Percentiles rank a stretch among this genome's conserved stretches.
Conservation (phyloP, 1,140 invertebrate species). For the Formica selysi region DNA sequence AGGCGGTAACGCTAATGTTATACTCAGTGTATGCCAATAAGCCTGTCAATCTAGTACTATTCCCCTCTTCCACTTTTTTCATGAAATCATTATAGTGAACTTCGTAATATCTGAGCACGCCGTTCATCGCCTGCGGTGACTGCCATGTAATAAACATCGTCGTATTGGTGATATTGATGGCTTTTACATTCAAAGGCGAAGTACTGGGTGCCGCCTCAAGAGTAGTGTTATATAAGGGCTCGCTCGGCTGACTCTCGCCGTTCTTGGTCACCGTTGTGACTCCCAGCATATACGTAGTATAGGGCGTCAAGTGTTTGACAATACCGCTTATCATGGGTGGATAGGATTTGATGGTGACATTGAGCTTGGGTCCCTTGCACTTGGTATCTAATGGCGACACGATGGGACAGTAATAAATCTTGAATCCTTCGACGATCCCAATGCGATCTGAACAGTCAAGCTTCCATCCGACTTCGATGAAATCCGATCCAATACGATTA, state of each 20-base stretch:
- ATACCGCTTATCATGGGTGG: slow-evolving; percentile 81
- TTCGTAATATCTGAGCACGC: slow-evolving; percentile 91
- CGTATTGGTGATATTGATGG: slow-evolving; percentile 89
- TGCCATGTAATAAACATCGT: slow-evolving; percentile 90
- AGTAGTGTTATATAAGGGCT: slow-evolving; percentile 90
- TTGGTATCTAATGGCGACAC: slow-evolving; percentile 85
- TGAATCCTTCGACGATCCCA: slow-evolving; percentile 89
- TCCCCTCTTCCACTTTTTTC: slow-evolving; percentile 76
- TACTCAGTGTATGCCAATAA: slow-evolving; percentile 88
- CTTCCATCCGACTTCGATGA: slow-evolving; percentile 90
- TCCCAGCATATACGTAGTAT: slow-evolving; percentile 92
- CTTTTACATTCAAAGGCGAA: slow-evolving; percentile 86
- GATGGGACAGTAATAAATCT: slow-evolving; percentile 90
- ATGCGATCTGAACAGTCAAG: slow-evolving; percentile 90
- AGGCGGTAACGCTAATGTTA: slow-evolving; percentile 89
- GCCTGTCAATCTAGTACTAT: slow-evolving; percentile 63
- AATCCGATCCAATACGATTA: slow-evolving; percentile 87
- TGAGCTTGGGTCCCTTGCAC: slow-evolving; percentile 84
- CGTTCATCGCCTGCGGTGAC: slow-evolving; percentile 90
- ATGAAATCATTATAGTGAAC: slow-evolving; percentile 85
- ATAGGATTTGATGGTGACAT: slow-evolving; percentile 86
- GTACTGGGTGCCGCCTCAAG: slow-evolving; percentile 90
- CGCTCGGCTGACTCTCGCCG: slow-evolving; percentile 90
- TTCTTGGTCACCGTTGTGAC: slow-evolving; percentile 91
- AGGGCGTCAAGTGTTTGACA: slow-evolving; percentile 89